Evolutionary conservation across 2,113 vertebrate species (phyloP), one percentile per base, ranked within the genome.

Genomic region (Urocynchramus pylzowi): DNA sequence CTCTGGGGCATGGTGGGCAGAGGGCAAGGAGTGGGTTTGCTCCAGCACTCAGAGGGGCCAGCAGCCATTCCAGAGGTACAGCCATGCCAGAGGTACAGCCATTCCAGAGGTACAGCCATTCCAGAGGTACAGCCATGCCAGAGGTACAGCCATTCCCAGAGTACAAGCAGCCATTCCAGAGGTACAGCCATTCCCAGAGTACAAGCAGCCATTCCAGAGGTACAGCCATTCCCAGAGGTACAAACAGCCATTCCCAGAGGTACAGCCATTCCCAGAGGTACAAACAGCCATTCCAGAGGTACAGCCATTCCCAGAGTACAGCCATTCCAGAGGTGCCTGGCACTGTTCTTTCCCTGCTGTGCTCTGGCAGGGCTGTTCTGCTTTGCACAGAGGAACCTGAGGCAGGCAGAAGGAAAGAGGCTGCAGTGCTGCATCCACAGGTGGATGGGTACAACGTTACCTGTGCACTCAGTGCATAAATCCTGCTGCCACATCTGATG

Each of bases 401-500:
- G 87, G 41, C 75, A 53, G 52, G 35, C 19, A 23, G 77, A 60
- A 75, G 41, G 35, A 52, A 45, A 42, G 70, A 49, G 26, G 30
- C 10, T 53, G 49, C 41, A 69, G 21, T 49, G 28, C 14, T 7
- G 4, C 15, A 2, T 0, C 14, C 24, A 1, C 2, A 79, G 49
- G 33, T 2, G 13, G 33, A 22, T 1, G 13, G n/a, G 35, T 2
- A 10, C 49, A 19, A 41, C 0, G 1, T 11, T 49, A 9, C 30
- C 5, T 3, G 2, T 3, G 28, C 47, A 50, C 56, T n/a, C 39
- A 7, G 54, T 16, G 13, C 59, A 18, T 2, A 39, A 92, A 84
- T 63, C 64, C 54, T 78, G 57, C 70, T 82, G 61, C 41, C 64
- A 54, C 3, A 0, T 27, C 28, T 71, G 86, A 44, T 35, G n/a